Conservation (phyloP, 2,888 invertebrate species). For the Xestia sexstrigata region DNA sequence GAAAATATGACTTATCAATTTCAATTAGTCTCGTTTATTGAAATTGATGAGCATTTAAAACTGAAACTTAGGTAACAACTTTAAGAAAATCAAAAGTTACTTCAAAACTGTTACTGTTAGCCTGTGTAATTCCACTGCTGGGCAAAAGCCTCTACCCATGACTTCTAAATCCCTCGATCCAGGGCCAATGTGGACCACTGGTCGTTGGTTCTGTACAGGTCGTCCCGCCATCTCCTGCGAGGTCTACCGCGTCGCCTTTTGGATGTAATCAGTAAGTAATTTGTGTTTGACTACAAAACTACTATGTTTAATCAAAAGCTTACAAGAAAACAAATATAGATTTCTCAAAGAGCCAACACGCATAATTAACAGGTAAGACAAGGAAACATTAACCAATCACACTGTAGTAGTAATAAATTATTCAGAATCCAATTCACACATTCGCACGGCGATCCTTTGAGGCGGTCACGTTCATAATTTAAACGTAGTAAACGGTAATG, state of each 20-base stretch:
- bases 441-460: conserved; percentile 67
- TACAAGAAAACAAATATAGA: background rate
- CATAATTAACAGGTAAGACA: background rate
- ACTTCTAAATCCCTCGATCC: too few relatives aligned
- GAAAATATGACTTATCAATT: conserved; percentile 34
- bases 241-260: too few relatives aligned
- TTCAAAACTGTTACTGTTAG: background rate
- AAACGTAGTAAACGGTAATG: conserved; percentile 60
- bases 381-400: conserved; percentile 26
- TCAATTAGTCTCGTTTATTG: background rate
- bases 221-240: too few relatives aligned
- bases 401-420: conserved; percentile 53
- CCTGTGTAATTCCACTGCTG: background rate
- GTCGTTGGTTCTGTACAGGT: too few relatives aligned
- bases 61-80: background rate
- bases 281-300: too few relatives aligned
- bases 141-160: too few relatives aligned
- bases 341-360: background rate
- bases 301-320: too few relatives aligned
- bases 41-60: conserved; percentile 1
- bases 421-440: conserved; percentile 65
- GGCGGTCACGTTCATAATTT: conserved; percentile 67
- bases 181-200: too few relatives aligned
- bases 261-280: too few relatives aligned
- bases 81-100: background rate